Base-by-base conservation (phyloP, 2,797 vertebrate genomes). In the Oreochromis grahami region DNA sequence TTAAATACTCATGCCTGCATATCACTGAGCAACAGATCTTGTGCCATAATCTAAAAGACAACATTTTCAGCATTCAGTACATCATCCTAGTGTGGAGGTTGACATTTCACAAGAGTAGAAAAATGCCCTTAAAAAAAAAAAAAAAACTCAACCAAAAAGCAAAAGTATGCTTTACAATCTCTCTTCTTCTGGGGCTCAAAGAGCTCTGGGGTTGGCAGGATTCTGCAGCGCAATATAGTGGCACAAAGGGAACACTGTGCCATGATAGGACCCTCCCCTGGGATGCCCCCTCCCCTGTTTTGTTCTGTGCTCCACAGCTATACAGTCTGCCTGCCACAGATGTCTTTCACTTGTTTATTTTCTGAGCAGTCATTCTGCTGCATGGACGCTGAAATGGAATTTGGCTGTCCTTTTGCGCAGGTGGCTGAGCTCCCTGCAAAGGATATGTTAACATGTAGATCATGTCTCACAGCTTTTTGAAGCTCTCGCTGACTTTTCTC, bases 201-300 rank as follows among this genome's bases (percentile, higher is more conserved):
- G 78, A 77, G 81, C 77, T 82, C 77, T 45, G 56, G 63, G 52
- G 70, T 78, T 82, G 76, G 80, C 85, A 78, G 86, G 56, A 32
- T 82, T 79, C 81, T 88, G 78, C 53, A 86, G 81, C n/a, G 13
- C 51, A 81, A 92, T 81, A 78, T 29, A 21, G 32, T 48, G 78
- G 53, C 79, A 85, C 78, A 92, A 86, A 90, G 70, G 78, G 78
- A 84, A 84, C 83, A 85, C 41, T 8, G 36, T 77, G 72, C 82
- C 76, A 76, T 79, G 85, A 87, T 87, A 79, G 85, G 79, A 79
- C 55, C 84, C 72, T 84, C 78, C 80, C 87, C 85, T 52, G 53
- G 43, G 80, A 82, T 83, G 78, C 21, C 68, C 29, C 34, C 12
- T 32, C 51, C 15, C 34, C 81, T 4, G 1, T 34, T 68, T 79